Conservation (phyloP, 2,113 vertebrate species). For the Phoxinus phoxinus region DNA sequence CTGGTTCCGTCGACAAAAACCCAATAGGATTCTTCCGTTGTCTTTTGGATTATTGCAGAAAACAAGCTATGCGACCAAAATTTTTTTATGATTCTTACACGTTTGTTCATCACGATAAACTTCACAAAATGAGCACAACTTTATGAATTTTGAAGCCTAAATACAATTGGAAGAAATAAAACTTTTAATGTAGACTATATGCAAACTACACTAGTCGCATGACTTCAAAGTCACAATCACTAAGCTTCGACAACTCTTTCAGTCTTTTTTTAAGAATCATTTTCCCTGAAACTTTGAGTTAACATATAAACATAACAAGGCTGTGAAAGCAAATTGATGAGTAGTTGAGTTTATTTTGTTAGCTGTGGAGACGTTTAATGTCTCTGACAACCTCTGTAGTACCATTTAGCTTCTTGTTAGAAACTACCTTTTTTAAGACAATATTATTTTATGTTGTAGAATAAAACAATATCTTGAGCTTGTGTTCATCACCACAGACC, state of each 20-base stretch:
- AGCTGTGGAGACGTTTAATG: background rate
- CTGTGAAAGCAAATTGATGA: background rate
- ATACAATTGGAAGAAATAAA: background rate
- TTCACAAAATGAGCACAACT: background rate
- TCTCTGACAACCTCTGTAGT: background rate
- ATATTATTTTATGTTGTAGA: background rate
- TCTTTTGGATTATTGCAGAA: background rate
- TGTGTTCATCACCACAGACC: background rate
- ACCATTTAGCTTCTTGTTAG: background rate
- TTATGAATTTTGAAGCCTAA: background rate
- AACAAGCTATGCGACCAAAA: background rate
- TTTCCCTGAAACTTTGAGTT: background rate
- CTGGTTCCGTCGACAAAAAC: background rate
- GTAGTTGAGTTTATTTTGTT: background rate
- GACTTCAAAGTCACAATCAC: background rate
- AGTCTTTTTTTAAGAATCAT: background rate
- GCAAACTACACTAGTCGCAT: background rate
- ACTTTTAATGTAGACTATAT: no score
- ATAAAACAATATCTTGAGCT: background rate
- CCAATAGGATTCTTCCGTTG: background rate
- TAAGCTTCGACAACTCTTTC: background rate
- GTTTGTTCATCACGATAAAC: background rate
- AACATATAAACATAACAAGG: background rate
- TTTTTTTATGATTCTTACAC: background rate
- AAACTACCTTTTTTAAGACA: background rate